Conservation (phyloP, 2,797 vertebrate genomes). For the Phalanger gymnotis region DNA sequence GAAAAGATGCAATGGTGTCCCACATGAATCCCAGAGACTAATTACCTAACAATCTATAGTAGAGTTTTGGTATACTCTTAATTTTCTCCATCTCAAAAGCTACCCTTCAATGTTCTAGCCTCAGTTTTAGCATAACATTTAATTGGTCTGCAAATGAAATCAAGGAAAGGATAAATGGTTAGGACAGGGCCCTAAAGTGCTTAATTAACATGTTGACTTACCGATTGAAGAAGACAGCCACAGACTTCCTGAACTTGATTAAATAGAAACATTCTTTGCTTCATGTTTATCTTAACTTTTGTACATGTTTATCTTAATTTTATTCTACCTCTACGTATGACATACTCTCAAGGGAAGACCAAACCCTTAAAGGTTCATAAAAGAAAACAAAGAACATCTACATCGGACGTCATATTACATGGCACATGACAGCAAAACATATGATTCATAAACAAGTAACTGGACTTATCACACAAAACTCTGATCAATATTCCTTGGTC, state of each 20-base stretch:
- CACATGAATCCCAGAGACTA: neutral
- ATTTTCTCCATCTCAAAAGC: constrained; percentile 18
- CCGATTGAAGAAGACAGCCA: neutral
- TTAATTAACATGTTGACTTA: constrained; percentile 16
- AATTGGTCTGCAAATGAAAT: constrained; percentile 17
- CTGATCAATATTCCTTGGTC: neutral
- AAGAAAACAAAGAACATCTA: neutral
- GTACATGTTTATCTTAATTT: too few species aligned
- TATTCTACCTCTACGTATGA: neutral
- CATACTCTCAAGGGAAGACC: neutral
- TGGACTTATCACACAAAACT: neutral
- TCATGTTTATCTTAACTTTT: constrained; percentile 11
- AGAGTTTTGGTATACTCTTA: neutral
- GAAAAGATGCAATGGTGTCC: too few species aligned
- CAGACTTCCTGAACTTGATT: constrained; percentile 22
- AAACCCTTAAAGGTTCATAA: neutral
- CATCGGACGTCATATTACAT: neutral
- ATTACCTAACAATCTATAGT: neutral
- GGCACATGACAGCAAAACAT: neutral
- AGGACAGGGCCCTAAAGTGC: constrained; percentile 5
- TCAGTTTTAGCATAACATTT: constrained; percentile 21
- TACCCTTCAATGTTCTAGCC: neutral
- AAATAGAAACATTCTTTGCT: constrained; percentile 10
- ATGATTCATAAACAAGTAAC: neutral
- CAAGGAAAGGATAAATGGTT: constrained; percentile 6